Base-by-base conservation (phyloP, 2,797 vertebrate species). In the Chelonia mydas region DNA sequence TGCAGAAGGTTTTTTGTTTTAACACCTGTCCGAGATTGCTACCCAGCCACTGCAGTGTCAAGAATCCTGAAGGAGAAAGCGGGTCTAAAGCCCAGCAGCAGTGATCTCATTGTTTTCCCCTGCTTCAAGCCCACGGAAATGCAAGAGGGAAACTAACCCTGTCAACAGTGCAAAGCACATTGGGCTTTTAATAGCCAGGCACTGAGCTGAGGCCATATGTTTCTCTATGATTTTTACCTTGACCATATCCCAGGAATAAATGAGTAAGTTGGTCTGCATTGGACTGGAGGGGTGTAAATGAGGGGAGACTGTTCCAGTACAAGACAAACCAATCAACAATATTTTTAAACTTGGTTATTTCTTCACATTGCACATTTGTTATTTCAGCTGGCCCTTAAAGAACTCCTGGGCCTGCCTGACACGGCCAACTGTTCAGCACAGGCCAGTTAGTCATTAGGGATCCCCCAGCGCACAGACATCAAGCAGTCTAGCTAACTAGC, bases 371-470 rank as follows among this genome's bases (percentile, higher is more conserved):
- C 54, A 23, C 15, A 49, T 16, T 49, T 49, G 27, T 77, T 49
- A 77, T 77, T 77, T 25, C 68, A 6, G 6, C 31, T 49, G 54
- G 95, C 80, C 90, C 47, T 21, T 81, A 50, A 41, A 28, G 7
- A 9, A 23, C 80, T 54, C 61, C 54, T 53, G 74, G 17, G 17
- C 84, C 86, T 45, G 11, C 11, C 50, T 13, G 47, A 27, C 54
- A 84, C 61, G 55, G 68, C 74, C 90, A 89, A 90, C 89, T 92
- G 93, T 88, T 95, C 79, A 25, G 90, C 86, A 37, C 84, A 55
- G 59, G 87, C 94, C 91, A 95, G 95, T 93, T 89, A 95, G 90
- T 79, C 80, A 83, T 68, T 89, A 90, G 88, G 89, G 72, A 78
- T 81, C 92, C 91, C 92, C 33, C 91, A 72, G 87, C 80, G 59